Evolutionary conservation across 2,888 invertebrate genomes (phyloP), one percentile per base, ranked within the genome.

Genomic region (Lordiphosa andalusiaca): DNA sequence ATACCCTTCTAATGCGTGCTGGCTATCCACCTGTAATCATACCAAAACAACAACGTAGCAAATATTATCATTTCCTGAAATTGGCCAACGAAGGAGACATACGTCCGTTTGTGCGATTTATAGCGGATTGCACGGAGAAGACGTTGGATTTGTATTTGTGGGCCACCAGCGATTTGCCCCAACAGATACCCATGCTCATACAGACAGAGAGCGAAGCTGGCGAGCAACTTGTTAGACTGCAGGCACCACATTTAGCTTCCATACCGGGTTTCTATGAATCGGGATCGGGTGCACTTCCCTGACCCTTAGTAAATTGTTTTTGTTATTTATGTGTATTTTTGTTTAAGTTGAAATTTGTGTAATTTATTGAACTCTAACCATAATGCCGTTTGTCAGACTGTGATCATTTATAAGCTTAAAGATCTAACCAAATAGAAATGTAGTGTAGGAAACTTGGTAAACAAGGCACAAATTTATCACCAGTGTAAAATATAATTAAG

Each of bases 1-100:
- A 99, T 90, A 92, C 98, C 74, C 93, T 99, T 67, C 92, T 99
- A 33, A 96, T 99, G 95, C 95, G 95, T 89, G 96, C 96, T 1
- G 98, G 98, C 0, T 99, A 95, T 90, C 98, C 98, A 0, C 98
- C 98, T 0, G 96, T 98, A 10, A 97, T 98, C 71, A 95, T 98
- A 66, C 93, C 95, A 53, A 97, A 98, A 86, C 95, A 97, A 76
- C 94, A 95, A 86, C 91, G 93, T 13, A 94, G 95, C 78, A 92
- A 94, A 58, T 96, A 96, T 89, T 98, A 98, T 88, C 94, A 97
- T 80, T 94, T 95, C 71, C 90, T 99, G 30, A 95, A 97, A 88
- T 91, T 95, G 6, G 98, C 97, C 0, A 98, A 99, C 86, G 94
- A 95, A 75, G 99, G 99, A 0, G 98, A 99, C 88, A 94, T 98